These are phyloP conservation scores for Platycercus adscitus DNA, from an alignment of 2,113 vertebrate species.

Conservation along the genomic window DNA sequence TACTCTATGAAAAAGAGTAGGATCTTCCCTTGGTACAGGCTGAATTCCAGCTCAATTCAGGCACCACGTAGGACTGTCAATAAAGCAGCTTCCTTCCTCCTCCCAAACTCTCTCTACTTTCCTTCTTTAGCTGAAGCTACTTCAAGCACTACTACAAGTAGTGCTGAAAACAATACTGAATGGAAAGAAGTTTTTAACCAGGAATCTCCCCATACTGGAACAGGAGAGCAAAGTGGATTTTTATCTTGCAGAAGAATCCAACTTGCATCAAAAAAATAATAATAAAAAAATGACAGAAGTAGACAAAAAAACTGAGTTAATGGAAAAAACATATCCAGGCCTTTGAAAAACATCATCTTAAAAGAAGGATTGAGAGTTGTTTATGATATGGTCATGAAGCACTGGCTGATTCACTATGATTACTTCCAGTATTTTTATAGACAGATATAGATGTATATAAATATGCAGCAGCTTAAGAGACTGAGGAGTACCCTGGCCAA, in stretches of 20 bases:
- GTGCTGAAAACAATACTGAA: not conserved
- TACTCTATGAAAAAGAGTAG: not conserved
- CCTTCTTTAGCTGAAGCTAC: not conserved
- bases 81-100: not conserved
- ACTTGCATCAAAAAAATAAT: not conserved
- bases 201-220: not conserved
- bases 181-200: not conserved
- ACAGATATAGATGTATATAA: not conserved
- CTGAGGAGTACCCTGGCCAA: not conserved
- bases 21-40: not conserved
- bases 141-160: not conserved
- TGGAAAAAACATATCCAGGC: not conserved
- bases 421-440: not conserved
- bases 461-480: not conserved
- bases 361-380: not conserved
- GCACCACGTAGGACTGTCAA: accelerated
- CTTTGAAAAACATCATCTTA: not conserved
- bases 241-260: not conserved
- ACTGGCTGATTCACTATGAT: not conserved
- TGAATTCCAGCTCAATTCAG: not conserved
- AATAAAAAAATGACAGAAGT: not conserved
- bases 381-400: not conserved
- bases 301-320: not conserved
- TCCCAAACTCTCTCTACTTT: not conserved
- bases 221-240: not conserved